phyloP scores from a whole-genome alignment of 2,113 vertebrate genomes.

The Percopsis transmontana region DNA sequence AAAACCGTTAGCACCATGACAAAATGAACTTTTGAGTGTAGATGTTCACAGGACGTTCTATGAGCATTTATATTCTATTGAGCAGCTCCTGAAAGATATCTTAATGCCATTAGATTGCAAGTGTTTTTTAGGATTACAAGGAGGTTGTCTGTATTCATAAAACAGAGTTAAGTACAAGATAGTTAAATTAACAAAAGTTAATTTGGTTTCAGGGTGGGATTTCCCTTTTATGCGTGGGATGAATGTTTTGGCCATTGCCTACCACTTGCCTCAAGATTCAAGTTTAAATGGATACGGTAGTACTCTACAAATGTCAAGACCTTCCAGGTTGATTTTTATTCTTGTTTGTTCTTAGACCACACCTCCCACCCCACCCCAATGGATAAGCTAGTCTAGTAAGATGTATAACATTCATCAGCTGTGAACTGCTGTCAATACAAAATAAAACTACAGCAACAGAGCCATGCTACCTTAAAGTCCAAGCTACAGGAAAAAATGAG shows the following conservation, averaged over 20 bases:
- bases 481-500: constrained; percentile 86
- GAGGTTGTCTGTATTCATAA: constrained; percentile 22
- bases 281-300: constrained; percentile 84
- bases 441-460: constrained; percentile 85
- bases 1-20: constrained; percentile 60
- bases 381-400: constrained; percentile 89
- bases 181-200: constrained; percentile 54
- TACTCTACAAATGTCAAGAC: constrained; percentile 83
- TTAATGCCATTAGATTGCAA: constrained; percentile 1
- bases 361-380: constrained; percentile 75
- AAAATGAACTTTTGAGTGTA: constrained; percentile 42
- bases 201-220: constrained; percentile 41
- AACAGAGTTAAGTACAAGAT: constrained; percentile 31
- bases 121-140: neutral
- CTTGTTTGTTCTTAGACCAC: constrained; percentile 77
- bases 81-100: constrained; percentile 21
- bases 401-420: constrained; percentile 93
- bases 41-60: constrained; percentile 48
- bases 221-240: constrained; percentile 34
- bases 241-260: constrained; percentile 78
- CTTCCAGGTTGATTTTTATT: constrained; percentile 91
- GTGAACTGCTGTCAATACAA: constrained; percentile 86
- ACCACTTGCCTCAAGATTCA: constrained; percentile 84
- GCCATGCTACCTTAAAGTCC: constrained; percentile 99
- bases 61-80: constrained; percentile 38